Percentiles rank a stretch among this genome's conserved stretches.
phyloP scores from a whole-genome alignment of 2,113 vertebrate species.

The Callaeas wilsoni region DNA sequence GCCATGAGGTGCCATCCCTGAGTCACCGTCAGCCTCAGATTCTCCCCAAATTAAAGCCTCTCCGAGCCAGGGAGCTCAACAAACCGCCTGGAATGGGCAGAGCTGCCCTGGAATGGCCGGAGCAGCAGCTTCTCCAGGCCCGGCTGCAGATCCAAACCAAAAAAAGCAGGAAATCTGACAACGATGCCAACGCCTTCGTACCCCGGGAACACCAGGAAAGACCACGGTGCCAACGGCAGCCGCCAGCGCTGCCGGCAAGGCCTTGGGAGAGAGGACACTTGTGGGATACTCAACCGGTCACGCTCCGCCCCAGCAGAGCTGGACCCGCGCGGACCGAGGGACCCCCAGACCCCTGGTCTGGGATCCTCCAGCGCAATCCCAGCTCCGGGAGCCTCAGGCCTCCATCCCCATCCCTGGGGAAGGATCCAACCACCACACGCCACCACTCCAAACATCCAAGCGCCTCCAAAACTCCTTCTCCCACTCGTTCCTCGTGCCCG shows the following conservation, averaged over 20 bases:
- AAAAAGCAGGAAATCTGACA: accelerated
- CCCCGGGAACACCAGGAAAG: accelerated
- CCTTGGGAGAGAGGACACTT: background rate
- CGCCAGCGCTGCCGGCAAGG: accelerated
- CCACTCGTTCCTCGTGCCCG: background rate
- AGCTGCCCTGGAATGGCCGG: background rate
- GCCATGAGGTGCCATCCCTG: accelerated
- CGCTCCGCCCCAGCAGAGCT: background rate
- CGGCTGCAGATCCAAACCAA: accelerated
- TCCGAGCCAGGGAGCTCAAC: background rate
- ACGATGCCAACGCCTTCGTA: accelerated
- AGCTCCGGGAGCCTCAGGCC: background rate
- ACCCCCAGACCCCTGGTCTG: background rate
- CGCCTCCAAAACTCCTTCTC: background rate
- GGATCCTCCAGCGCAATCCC: background rate
- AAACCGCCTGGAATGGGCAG: background rate
- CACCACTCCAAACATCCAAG: background rate
- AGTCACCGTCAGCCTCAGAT: accelerated
- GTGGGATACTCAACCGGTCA: accelerated
- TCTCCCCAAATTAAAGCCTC: background rate
- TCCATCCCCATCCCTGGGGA: background rate
- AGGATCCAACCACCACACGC: background rate
- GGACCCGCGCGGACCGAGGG: accelerated
- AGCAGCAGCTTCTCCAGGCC: background rate
- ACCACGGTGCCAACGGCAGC: accelerated